phyloP scores from a whole-genome alignment of 2,888 invertebrate species.

The Apodemia hepburni region DNA sequence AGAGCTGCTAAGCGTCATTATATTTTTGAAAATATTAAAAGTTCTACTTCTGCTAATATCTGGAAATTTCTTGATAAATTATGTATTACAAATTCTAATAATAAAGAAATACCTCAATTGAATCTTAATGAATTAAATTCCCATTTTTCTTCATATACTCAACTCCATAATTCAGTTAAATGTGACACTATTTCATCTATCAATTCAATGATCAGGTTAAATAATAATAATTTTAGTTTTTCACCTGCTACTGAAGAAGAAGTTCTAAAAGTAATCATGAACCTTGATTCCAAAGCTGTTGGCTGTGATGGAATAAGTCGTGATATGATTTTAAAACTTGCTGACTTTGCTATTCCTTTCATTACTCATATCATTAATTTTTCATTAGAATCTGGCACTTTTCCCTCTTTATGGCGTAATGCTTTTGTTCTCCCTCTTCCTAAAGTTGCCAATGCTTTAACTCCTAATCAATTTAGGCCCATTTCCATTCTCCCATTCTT shows the following conservation, averaged over 20 bases:
- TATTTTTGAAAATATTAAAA: background rate
- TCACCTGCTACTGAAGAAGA: background rate
- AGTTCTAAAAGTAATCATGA: background rate
- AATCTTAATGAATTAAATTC: background rate
- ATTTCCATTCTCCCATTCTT: too few relatives aligned
- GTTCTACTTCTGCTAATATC: background rate
- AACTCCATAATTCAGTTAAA: background rate
- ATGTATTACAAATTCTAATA: background rate
- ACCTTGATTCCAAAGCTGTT: background rate
- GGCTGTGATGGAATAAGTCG: too few relatives aligned
- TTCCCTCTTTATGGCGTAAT: background rate
- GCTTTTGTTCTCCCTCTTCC: background rate
- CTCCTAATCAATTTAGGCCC: background rate
- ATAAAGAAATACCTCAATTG: background rate
- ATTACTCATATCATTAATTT: too few relatives aligned
- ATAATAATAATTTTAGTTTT: background rate
- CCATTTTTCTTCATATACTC: background rate
- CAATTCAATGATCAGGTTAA: background rate
- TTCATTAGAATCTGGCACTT: too few relatives aligned
- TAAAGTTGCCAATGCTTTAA: background rate
- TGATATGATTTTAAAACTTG: too few relatives aligned
- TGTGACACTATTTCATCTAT: background rate
- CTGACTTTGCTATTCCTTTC: too few relatives aligned
- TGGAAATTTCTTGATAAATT: background rate
- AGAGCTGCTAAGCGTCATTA: background rate